phyloP scores from a whole-genome alignment of 2,797 vertebrate species.

The Pantherophis alleghaniensis region DNA sequence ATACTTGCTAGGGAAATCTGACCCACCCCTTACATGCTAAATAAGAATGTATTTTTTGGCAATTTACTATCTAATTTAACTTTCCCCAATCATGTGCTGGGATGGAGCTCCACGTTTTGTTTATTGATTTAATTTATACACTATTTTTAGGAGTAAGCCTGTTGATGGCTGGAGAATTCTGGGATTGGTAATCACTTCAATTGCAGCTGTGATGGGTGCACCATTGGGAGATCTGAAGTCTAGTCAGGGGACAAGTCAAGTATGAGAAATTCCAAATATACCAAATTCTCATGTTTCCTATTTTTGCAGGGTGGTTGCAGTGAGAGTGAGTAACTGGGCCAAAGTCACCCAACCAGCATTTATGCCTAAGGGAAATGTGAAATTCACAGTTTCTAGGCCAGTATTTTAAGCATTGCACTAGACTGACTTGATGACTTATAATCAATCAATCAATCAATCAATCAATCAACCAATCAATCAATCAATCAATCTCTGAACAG shows the following conservation, averaged over 20 bases:
- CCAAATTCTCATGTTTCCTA: not conserved
- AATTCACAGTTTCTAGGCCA: not conserved
- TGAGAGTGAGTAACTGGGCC: not conserved
- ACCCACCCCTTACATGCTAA: not conserved
- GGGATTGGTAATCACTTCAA: not conserved
- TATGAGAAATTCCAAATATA: not conserved
- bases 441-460: not conserved
- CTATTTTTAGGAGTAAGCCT: not conserved
- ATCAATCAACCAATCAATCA: not conserved
- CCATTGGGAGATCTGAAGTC: not conserved
- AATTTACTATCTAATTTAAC: not conserved
- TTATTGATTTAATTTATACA: not conserved
- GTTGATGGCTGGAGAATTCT: not conserved
- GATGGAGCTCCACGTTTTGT: not conserved
- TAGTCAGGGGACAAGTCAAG: not conserved
- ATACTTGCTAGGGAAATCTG: constrained; percentile 32
- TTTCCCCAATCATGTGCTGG: not conserved
- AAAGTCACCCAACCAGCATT: not conserved
- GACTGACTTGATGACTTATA: not conserved
- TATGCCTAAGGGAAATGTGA: not conserved
- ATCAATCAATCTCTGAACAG: not conserved
- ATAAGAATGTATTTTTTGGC: not conserved
- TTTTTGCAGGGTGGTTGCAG: not conserved
- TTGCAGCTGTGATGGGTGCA: not conserved
- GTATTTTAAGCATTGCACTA: not conserved